Base-by-base conservation (phyloP, 2,797 vertebrate species). In the Netta rufina region DNA sequence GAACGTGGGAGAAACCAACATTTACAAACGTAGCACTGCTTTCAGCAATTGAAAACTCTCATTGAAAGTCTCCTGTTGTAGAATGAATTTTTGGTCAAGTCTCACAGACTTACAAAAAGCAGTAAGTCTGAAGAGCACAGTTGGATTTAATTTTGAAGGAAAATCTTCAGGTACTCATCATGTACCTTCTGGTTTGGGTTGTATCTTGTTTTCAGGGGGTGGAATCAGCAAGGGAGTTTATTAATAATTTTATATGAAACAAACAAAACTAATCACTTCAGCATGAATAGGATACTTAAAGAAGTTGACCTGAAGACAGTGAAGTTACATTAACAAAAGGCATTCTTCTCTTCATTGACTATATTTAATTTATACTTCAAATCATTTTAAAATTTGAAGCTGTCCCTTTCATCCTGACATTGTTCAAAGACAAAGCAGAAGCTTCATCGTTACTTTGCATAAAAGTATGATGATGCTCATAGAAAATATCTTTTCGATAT, bases 181-280 rank as follows among this genome's bases (percentile, higher is more conserved):
- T 30, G 10, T 49, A 36, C 19, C 30, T 86, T 49, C 33, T 13
- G 47, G 7, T 60, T 47, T 71, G 13, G 66, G 43, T 8, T 70
- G 9, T 41, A 11, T 36, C 75, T 74, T 75, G 17, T 32, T 95
- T 92, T 70, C 67, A 73, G 25, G 33, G 54, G 5, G 5, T 43
- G 11, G 27, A 71, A 7, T 9, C 32, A 79, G 21, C 27, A 86
- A 67, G 6, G 14, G 27, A 9, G 30, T 24, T 89, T 66, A 64
- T 18, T 74, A 88, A 61, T 11, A 74, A 9, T 70, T 87, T 96
- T 92, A 88, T 67, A 89, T 13, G 47, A 96, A 97, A 95, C 43
- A 92, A 49, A 45, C 43, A 89, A 92, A 90, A 92, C 56, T 72
- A 84, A 96, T 91, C 67, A 90, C 36, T 96, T 88, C 53, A 81